phyloP scores from a whole-genome alignment of 2,113 vertebrate genomes.

The Melospiza georgiana region DNA sequence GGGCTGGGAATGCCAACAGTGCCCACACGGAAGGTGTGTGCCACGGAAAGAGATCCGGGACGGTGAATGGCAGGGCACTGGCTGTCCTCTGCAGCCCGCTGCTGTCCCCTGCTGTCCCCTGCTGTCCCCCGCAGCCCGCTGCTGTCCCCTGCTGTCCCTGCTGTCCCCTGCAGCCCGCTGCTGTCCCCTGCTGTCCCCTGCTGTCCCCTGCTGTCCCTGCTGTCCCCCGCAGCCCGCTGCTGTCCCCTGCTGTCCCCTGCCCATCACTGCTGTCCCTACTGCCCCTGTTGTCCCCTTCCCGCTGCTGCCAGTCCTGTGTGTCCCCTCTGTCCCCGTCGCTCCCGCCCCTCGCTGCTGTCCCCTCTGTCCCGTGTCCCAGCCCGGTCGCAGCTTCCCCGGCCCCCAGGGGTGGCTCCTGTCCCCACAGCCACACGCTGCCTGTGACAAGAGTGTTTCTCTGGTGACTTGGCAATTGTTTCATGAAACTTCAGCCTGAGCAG shows the following conservation, averaged over 20 bases:
- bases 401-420: not conserved
- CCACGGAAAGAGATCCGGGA: not conserved
- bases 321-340: not conserved
- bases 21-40: not conserved
- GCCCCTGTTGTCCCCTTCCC: not conserved
- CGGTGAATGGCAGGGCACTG: not conserved
- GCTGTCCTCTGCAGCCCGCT: not conserved
- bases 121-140: not conserved
- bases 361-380: not conserved
- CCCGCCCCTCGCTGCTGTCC: not conserved
- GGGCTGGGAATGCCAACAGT: not conserved
- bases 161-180: not conserved
- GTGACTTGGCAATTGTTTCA: not conserved
- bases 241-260: not conserved
- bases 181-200: not conserved
- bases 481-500: not conserved
- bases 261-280: too few relatives aligned
- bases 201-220: not conserved
- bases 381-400: not conserved
- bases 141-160: not conserved
- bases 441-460: not conserved
- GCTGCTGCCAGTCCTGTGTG: not conserved
- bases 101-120: not conserved
- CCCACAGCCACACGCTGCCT: not conserved
- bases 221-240: not conserved